These are phyloP conservation scores for Hirtodrosophila histrioides DNA, from an alignment of 2,888 invertebrate genomes.

Conservation along the genomic window DNA sequence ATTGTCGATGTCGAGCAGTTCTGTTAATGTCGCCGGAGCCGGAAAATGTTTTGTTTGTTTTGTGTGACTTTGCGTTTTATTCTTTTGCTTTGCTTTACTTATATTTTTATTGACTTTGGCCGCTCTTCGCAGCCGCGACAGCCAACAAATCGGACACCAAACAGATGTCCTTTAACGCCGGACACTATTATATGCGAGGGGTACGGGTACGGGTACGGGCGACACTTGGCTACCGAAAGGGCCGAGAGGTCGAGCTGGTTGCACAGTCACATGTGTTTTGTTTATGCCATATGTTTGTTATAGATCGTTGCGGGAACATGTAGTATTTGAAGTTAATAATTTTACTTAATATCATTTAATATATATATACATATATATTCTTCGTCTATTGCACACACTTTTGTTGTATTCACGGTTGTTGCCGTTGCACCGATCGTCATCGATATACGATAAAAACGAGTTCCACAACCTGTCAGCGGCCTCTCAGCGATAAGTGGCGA, in stretches of 20 bases:
- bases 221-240: constrained; percentile 24
- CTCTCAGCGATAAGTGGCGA: constrained; percentile 19
- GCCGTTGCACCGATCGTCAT: constrained; percentile 41
- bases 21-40: constrained; percentile 82
- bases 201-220: constrained; percentile 30
- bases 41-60: constrained; percentile 82
- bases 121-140: constrained; percentile 33
- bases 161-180: constrained; percentile 42
- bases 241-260: constrained; percentile 24
- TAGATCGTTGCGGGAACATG: neutral
- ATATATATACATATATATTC: too few species aligned
- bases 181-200: constrained; percentile 38
- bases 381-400: constrained; percentile 35
- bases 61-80: constrained; percentile 66
- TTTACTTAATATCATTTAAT: neutral
- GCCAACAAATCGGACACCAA: constrained; percentile 45
- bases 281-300: constrained; percentile 2
- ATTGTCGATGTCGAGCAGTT: constrained; percentile 83
- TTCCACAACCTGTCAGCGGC: constrained; percentile 69
- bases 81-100: constrained; percentile 35
- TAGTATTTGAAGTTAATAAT: constrained; percentile 10
- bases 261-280: constrained; percentile 22
- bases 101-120: constrained; percentile 62
- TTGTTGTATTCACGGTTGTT: constrained; percentile 13
- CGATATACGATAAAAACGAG: constrained; percentile 51